Evolutionary conservation across 1,140 invertebrate species (phyloP).

Genomic region (Lithobius niger): DNA sequence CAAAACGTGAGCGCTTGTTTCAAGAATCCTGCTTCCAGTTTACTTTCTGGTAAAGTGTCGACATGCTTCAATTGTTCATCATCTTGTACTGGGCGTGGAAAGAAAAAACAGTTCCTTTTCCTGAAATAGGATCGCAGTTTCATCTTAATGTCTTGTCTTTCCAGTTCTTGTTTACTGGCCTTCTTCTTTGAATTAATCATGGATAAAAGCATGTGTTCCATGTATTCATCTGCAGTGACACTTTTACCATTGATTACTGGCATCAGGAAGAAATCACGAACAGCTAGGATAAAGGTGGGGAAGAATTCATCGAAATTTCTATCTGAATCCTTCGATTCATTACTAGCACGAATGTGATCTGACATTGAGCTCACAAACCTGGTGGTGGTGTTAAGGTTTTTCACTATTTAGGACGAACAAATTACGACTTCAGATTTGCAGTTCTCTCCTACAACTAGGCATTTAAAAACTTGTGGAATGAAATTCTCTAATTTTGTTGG

Average conservation of each 20-base stretch:
- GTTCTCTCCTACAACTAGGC: no score
- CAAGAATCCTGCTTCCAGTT: background rate
- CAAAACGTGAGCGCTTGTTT: background rate
- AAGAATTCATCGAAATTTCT: background rate
- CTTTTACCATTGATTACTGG: background rate
- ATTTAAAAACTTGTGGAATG: no score
- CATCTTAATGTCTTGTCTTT: background rate
- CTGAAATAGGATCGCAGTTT: background rate
- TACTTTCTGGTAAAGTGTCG: background rate
- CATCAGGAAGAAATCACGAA: background rate
- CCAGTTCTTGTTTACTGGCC: no score
- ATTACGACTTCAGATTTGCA: no score
- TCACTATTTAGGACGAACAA: no score
- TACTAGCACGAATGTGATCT: no score
- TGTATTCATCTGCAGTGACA: background rate
- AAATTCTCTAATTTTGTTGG: no score
- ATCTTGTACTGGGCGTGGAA: background rate
- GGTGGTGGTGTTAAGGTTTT: no score
- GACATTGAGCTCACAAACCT: no score
- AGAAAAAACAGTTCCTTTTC: background rate
- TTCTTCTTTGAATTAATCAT: background rate
- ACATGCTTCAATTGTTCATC: background rate
- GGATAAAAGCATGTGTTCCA: background rate
- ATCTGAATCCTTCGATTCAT: no score
- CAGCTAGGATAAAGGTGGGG: background rate